Conservation (phyloP, 2,113 vertebrate species). For the Ranitomeya variabilis region DNA sequence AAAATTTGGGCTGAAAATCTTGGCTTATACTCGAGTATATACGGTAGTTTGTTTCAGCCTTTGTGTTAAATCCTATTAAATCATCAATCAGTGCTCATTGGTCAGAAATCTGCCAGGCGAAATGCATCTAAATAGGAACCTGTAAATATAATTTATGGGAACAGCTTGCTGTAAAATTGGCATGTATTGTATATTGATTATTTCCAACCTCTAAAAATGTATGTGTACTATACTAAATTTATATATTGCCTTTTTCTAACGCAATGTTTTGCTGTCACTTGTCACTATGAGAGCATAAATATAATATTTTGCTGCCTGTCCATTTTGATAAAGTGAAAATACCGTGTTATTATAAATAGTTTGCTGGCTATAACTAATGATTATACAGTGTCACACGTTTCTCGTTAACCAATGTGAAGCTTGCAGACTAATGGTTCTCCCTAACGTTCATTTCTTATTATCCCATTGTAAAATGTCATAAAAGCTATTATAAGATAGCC, state of each 20-base stretch:
- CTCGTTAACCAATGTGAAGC: conserved; percentile 25
- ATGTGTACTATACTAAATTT: background rate
- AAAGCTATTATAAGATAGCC: conserved; percentile 38
- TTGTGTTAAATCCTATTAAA: too few relatives aligned
- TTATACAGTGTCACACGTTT: conserved; percentile 16
- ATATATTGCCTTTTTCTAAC: background rate
- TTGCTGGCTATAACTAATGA: background rate
- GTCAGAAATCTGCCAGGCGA: too few relatives aligned
- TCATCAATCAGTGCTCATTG: too few relatives aligned
- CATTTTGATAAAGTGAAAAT: background rate
- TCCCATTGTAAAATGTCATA: conserved; percentile 39
- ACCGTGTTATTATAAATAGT: background rate
- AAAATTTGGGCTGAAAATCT: too few relatives aligned
- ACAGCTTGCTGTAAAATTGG: background rate
- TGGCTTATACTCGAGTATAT: too few relatives aligned
- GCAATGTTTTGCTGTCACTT: background rate
- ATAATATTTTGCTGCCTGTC: background rate
- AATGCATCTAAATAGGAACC: background rate
- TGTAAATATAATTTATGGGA: background rate
- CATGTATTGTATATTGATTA: background rate
- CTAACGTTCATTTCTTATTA: conserved; percentile 43
- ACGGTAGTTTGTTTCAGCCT: too few relatives aligned
- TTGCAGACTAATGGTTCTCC: conserved; percentile 7
- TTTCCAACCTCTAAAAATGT: background rate
- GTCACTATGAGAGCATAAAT: background rate